Percentiles rank a stretch among this genome's conserved stretches.
Conservation (phyloP, 2,888 invertebrate species). For the Nephrotoma guestfalica region DNA sequence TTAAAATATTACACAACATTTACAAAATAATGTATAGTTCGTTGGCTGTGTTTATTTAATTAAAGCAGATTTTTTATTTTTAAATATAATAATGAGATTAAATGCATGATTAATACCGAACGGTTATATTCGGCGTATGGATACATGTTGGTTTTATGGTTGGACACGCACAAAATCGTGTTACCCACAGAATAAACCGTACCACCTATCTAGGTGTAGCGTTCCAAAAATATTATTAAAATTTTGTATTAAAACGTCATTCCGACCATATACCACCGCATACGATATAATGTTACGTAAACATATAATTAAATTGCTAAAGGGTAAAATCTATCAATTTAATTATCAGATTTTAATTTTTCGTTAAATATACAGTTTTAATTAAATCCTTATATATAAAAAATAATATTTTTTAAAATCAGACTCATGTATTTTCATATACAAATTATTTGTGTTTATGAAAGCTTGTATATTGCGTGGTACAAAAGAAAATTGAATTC, state of each 20-base stretch:
- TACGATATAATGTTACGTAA: background rate
- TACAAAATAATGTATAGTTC: too few relatives aligned
- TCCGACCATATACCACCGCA: background rate
- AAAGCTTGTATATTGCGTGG: too few relatives aligned
- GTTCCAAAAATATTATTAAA: background rate
- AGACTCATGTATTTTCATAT: background rate
- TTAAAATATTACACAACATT: too few relatives aligned
- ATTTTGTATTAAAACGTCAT: background rate
- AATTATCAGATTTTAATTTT: background rate
- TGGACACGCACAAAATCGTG: background rate
- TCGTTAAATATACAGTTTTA: background rate
- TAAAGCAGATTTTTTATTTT: background rate
- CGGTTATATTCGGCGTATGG: background rate
- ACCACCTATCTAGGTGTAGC: background rate
- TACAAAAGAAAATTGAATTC: too few relatives aligned
- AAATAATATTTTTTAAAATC: background rate
- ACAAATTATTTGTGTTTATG: too few relatives aligned
- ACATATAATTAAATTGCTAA: background rate
- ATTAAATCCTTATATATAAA: background rate
- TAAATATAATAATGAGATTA: background rate
- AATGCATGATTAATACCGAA: background rate
- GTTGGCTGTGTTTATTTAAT: background rate
- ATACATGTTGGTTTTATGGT: background rate
- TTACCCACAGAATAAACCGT: background rate
- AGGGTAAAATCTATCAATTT: background rate